Conservation (phyloP, 2,797 vertebrate genomes). For the Vipera ursinii region DNA sequence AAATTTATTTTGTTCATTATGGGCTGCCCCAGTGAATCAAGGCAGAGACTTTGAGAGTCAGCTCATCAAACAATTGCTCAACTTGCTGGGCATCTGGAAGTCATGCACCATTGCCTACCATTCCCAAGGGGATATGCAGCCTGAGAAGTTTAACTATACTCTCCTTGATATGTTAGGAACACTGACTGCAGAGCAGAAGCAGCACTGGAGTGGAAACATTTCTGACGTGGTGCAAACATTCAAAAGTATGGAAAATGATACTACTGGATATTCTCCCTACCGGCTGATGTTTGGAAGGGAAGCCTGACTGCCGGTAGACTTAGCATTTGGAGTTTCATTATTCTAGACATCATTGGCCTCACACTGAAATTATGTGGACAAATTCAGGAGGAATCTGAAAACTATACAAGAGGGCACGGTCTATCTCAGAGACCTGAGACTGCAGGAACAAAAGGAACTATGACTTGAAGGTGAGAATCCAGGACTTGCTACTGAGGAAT, state of each 20-base stretch:
- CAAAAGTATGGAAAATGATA: neutral
- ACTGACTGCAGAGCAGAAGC: neutral
- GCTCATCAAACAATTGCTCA: neutral
- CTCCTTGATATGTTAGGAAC: neutral
- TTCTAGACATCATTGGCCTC: neutral
- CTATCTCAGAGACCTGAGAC: neutral
- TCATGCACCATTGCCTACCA: neutral
- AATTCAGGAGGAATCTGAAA: neutral
- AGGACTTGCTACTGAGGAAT: neutral
- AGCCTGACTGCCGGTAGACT: neutral
- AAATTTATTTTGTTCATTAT: neutral
- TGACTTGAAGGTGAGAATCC: neutral
- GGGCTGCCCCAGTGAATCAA: neutral
- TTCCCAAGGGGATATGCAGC: neutral
- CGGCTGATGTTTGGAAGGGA: neutral
- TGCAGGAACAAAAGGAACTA: neutral
- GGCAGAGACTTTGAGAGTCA: neutral
- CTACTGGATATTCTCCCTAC: neutral
- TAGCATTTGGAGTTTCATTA: neutral
- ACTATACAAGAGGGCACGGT: neutral
- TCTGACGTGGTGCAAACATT: neutral
- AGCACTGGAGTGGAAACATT: neutral
- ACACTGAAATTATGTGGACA: neutral
- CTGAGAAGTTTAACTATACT: neutral
- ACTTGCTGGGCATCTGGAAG: neutral